A percentile compares a stretch with the other conserved stretches of the same genome.
Evolutionary conservation across 2,797 vertebrate genomes (phyloP).

Genomic region (Pampus argenteus): DNA sequence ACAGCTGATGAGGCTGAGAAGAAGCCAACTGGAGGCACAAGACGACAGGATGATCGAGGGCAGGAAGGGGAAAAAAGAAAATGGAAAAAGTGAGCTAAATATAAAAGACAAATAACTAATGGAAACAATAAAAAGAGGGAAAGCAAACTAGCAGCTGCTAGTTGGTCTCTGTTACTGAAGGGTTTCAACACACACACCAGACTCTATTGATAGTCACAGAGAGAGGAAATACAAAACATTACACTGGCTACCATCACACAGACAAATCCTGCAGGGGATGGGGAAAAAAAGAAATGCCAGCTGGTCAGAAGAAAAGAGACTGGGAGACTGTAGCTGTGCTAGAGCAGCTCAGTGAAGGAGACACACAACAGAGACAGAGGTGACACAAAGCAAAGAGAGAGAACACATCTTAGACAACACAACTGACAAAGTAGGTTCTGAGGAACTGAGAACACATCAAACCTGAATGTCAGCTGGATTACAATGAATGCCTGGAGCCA

Average conservation of each 20-base stretch:
- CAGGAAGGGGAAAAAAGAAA: not conserved
- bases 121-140: not conserved
- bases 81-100: constrained; percentile 10
- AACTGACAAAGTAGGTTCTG: constrained; percentile 7
- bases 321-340: not conserved
- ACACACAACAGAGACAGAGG: constrained; percentile 7
- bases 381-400: constrained; percentile 10
- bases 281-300: constrained; percentile 8
- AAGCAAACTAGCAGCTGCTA: constrained; percentile 1
- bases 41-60: not conserved
- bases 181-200: constrained; percentile 14
- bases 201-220: constrained; percentile 6
- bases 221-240: constrained; percentile 25
- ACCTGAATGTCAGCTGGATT: not conserved
- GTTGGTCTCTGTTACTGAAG: constrained; percentile 7
- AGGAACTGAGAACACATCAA: not conserved
- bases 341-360: not conserved
- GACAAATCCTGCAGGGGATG: constrained; percentile 1
- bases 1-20: constrained; percentile 40
- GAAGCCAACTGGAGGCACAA: constrained; percentile 16
- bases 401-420: not conserved
- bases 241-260: constrained; percentile 18
- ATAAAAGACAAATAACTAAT: constrained; percentile 2
- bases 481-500: not conserved
- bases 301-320: constrained; percentile 11